Conservation (phyloP, 2,113 vertebrate genomes). For the Malurus alboscapulatus region DNA sequence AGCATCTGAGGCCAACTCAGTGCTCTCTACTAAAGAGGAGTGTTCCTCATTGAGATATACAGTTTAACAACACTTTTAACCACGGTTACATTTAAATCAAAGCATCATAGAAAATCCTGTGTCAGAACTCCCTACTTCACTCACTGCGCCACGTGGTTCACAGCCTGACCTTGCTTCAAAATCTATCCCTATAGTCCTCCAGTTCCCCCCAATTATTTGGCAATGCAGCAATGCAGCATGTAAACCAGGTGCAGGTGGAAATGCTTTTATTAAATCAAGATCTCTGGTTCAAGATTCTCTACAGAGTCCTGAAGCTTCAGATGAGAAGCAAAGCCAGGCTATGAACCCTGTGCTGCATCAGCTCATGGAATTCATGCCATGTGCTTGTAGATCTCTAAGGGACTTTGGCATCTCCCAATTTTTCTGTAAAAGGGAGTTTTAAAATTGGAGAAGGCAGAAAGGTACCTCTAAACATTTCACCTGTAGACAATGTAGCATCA, state of each 20-base stretch:
- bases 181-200: not conserved
- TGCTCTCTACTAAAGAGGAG: not conserved
- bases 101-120: not conserved
- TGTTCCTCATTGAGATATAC: not conserved
- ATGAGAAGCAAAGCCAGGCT: not conserved
- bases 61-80: not conserved
- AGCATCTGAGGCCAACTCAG: not conserved
- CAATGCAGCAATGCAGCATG: not conserved
- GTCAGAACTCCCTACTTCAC: not conserved
- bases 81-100: not conserved
- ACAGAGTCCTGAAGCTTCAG: not conserved
- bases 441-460: not conserved
- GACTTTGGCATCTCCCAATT: not conserved
- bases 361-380: not conserved
- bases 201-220: not conserved
- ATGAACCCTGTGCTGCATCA: not conserved
- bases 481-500: accelerated
- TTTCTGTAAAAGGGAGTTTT: not conserved
- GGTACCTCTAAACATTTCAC: not conserved
- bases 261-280: not conserved
- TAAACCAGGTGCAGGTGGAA: not conserved
- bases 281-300: not conserved
- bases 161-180: not conserved
- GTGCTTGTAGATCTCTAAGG: not conserved
- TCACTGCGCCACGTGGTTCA: not conserved